Evolutionary conservation across 2,888 invertebrate species (phyloP), one percentile per base, ranked within the genome.

Genomic region (Phalera bucephala): DNA sequence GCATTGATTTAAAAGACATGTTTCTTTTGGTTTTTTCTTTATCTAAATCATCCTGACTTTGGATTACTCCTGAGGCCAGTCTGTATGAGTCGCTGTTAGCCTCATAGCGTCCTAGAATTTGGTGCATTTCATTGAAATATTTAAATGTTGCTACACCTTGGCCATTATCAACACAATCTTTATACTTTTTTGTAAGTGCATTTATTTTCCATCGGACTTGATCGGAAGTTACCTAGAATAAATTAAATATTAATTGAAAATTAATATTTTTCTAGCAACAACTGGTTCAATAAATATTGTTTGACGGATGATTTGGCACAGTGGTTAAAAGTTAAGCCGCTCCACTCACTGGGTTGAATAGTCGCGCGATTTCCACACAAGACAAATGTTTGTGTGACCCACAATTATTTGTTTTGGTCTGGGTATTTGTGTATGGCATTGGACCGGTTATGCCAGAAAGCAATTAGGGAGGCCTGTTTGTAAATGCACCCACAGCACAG

Each of bases 101-200:
- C 57, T 58, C 65, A 33, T 72, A 72, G 14, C 59, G 53, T 4
- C 80, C 80, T 21, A 80, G 54, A 35, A 81, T 80, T 62, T 81
- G 80, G 40, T 81, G 77, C 80, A 81, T 80, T 63, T 80, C 80
- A 76, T 80, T 79, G 40, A 77, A 81, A 59, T 76, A 81, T 52
- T 80, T 80, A 37, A 80, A 80, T 37, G 64, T 58, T 34, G 59
- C 44, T 33, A 66, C 48, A 0, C 68, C 70, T 54, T 79, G 78
- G 11, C 80, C 78, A 65, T 63, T 80, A 33, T 80, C 80, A 48
- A 79, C 60, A 29, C 80, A 77, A 38, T 81, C 80, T 55, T 75
- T 80, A 35, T 81, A 81, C 46, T 79, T 80, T 53, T 81, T 81
- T 41, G 80, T 81, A 2, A 81, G 59, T 20, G 80, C 80, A 70